Evolutionary conservation across 2,113 vertebrate genomes (phyloP).

Genomic region (Cyanoliseus patagonus): DNA sequence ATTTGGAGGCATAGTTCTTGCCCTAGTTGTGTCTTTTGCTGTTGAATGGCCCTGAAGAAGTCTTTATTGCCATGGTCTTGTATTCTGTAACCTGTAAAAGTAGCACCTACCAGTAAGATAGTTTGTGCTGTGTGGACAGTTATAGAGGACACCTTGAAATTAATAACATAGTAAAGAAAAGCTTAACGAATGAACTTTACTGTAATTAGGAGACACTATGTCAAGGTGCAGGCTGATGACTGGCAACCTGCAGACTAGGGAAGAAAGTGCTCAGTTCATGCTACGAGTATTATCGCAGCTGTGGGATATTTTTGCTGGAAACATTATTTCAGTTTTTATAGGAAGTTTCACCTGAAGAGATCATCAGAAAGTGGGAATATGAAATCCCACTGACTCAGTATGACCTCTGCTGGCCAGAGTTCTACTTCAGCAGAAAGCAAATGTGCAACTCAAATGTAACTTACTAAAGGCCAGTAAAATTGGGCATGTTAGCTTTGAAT

Average conservation of each 20-base stretch:
- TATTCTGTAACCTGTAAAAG: neutral
- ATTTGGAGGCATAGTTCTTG: neutral
- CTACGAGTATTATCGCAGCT: neutral
- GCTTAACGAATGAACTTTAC: neutral
- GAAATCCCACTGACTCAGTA: neutral
- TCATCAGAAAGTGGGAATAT: neutral
- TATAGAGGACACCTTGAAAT: neutral
- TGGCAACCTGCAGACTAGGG: neutral
- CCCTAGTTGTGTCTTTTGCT: neutral
- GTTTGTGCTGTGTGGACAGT: neutral
- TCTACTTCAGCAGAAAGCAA: neutral
- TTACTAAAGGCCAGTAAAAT: neutral
- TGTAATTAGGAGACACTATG: neutral
- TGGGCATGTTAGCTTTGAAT: neutral
- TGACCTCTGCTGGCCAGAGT: slow-evolving; percentile 58
- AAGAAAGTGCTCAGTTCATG: neutral
- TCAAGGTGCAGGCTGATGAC: neutral
- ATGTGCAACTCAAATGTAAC: neutral
- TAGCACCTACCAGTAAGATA: neutral
- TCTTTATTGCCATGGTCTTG: neutral
- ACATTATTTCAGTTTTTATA: neutral
- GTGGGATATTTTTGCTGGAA: neutral
- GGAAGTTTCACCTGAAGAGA: neutral
- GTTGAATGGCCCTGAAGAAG: neutral
- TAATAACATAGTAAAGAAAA: neutral